Base-by-base conservation (phyloP, 2,888 invertebrate genomes). In the Agrochola lota region DNA sequence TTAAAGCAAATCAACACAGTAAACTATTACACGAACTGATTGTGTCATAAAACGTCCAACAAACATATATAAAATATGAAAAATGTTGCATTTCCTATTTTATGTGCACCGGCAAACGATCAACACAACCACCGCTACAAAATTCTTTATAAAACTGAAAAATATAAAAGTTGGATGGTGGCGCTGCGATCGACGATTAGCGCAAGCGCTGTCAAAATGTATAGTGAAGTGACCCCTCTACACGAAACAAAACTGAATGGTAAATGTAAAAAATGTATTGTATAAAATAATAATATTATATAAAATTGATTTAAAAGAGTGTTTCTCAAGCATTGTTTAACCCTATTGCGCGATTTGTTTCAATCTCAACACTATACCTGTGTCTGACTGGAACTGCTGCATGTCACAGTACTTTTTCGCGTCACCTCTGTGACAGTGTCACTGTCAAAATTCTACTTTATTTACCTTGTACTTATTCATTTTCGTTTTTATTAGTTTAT, bases 111-210 rank as follows among this genome's bases (percentile, higher is more conserved):
- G 90, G 89, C 90, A 91, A 89, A 92, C 90, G 89, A 90, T 85
- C 79, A 76, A 92, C 94, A 94, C 96, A 92, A 91, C 95, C 94
- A 83, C 91, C 91, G 84, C 92, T 88, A 90, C 91, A 92, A 94
- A 95, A 94, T 94, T 94, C 94, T 92, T 91, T 94, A 94, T 78
- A 94, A 95, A 96, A 96, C 96, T 96, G 93, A 89, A 85, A 89
- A 88, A 87, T 82, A 78, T 80, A 78, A 78, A 75, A 77, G 77
- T 77, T 73, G 72, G 76, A 86, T 78, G 90, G 83, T 85, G 91
- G 93, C 94, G 94, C 93, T 88, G 91, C 89, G 72, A 77, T 86
- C 88, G 86, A 68, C 72, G 70, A 83, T 90, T 92, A 88, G 94
- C 94, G 95, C 94, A 94, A 90, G 94, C 94, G 94, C 94, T 92